Evolutionary conservation across 2,888 invertebrate genomes (phyloP).

Genomic region (Mesopsocus fuscifrons): DNA sequence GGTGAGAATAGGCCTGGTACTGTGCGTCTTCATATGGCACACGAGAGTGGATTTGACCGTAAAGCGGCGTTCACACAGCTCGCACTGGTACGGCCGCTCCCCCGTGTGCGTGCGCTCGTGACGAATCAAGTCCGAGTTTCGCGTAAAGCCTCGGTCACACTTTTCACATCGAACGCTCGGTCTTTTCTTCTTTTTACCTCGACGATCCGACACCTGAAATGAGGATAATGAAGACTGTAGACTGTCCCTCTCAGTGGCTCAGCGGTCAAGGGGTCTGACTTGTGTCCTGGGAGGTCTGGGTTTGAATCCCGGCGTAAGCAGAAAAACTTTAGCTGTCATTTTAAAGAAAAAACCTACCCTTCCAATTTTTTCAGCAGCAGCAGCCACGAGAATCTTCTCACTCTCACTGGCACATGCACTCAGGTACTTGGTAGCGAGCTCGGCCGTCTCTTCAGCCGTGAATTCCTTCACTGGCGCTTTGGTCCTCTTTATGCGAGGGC

Average conservation of each 20-base stretch:
- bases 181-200: constrained; percentile 9
- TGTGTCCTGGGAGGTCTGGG: no score
- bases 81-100: constrained; percentile 42
- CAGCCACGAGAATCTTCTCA: constrained; percentile 22
- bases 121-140: constrained; percentile 37
- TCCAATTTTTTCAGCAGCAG: constrained; percentile 21
- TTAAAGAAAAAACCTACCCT: no score
- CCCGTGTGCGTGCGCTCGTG: constrained; percentile 37
- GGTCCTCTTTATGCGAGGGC: no score
- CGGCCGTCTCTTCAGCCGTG: constrained; percentile 18
- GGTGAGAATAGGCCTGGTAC: constrained; percentile 32
- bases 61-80: constrained; percentile 33
- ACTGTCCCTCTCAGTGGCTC: no score
- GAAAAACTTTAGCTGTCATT: no score
- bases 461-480: constrained; percentile 16
- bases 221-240: no score
- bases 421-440: constrained; percentile 16
- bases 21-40: constrained; percentile 38
- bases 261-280: no score
- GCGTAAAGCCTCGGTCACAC: constrained; percentile 45
- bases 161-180: constrained; percentile 26
- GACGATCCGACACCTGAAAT: no score
- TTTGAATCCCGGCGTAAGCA: no score
- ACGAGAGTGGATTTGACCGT: constrained; percentile 44
- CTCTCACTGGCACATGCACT: constrained; percentile 19